phyloP scores from a whole-genome alignment of 2,888 invertebrate genomes.

The Celastrina argiolus region DNA sequence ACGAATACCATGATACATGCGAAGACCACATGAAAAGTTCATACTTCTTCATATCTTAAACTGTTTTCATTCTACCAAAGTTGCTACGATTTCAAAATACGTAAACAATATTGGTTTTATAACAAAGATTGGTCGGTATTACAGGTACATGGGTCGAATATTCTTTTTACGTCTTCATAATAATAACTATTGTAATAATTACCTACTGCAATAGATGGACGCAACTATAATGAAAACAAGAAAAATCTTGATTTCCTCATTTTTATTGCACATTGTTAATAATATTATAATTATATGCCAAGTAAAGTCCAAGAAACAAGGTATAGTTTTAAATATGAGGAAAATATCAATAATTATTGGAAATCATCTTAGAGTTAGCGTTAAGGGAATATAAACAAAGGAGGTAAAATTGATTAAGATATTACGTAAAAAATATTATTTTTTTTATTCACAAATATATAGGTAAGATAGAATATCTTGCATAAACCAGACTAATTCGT shows the following conservation, averaged over 20 bases:
- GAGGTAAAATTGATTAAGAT: background rate
- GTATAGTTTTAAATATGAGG: background rate
- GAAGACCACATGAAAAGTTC: no score
- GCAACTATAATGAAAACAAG: background rate
- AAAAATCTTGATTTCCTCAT: background rate
- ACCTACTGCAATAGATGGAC: background rate
- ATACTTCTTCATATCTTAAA: no score
- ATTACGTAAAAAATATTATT: background rate
- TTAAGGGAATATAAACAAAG: background rate
- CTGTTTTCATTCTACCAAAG: no score
- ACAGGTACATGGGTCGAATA: background rate
- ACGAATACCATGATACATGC: no score
- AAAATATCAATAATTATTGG: background rate
- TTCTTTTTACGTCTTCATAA: background rate
- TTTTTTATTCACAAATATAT: no score
- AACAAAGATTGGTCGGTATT: no score
- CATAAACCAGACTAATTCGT: no score
- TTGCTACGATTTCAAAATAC: no score
- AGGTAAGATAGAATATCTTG: no score
- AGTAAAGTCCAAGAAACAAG: background rate
- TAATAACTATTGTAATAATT: no score
- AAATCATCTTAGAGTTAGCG: background rate
- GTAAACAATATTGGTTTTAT: no score
- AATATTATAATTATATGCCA: background rate
- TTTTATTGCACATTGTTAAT: background rate